A percentile compares a stretch with the other conserved stretches of the same genome.
Conservation (phyloP, 1,140 invertebrate species). For the Eupristina koningsbergeri region DNA sequence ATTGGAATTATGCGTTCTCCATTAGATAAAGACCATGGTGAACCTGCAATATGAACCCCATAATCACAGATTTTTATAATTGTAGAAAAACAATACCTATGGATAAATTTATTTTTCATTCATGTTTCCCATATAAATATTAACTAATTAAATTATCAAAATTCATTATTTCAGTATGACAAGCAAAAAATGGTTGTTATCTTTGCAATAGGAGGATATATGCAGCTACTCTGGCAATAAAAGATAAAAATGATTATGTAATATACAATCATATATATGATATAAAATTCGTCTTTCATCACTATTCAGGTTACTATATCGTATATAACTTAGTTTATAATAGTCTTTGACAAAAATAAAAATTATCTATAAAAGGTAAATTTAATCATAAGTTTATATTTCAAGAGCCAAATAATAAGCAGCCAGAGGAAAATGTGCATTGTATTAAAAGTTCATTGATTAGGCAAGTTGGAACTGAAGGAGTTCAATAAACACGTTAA, state of each 20-base stretch:
- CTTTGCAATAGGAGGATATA: constrained; percentile 4
- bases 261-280: too few species aligned
- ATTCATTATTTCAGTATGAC: neutral
- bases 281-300: constrained; percentile 28
- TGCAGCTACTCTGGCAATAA: constrained; percentile 40
- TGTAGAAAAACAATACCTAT: neutral
- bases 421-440: neutral
- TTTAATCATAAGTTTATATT: too few species aligned
- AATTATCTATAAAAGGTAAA: too few species aligned
- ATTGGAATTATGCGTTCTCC: constrained; percentile 55
- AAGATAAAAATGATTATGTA: constrained; percentile 33
- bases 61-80: neutral
- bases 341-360: too few species aligned
- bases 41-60: constrained; percentile 57
- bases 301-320: constrained; percentile 2
- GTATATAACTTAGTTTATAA: neutral
- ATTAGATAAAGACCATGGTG: constrained; percentile 67
- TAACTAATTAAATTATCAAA: neutral
- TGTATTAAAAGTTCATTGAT: neutral
- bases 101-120: neutral
- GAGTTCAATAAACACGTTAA: constrained; percentile 41
- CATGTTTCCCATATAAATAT: too few species aligned
- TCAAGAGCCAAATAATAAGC: too few species aligned
- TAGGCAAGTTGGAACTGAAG: neutral
- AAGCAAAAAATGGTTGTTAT: constrained; percentile 4